Evolutionary conservation across 2,113 vertebrate genomes (phyloP).

Genomic region (Grantiella picta): DNA sequence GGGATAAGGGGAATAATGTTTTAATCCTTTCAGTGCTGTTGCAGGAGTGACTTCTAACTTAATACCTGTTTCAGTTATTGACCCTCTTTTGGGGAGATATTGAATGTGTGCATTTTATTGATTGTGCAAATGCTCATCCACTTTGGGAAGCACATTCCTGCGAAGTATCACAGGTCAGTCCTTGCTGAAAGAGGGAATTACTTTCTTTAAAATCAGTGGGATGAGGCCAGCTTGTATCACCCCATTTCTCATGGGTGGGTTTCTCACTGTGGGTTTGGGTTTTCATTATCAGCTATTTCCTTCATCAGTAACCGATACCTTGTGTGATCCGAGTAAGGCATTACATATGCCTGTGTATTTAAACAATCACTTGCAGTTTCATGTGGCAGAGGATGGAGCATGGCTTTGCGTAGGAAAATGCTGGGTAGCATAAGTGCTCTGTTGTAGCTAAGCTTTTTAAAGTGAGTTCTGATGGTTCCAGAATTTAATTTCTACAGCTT

Average conservation of each 20-base stretch:
- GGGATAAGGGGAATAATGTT: not conserved
- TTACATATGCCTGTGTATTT: not conserved
- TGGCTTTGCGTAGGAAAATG: not conserved
- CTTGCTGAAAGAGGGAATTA: not conserved
- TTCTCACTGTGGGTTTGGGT: not conserved
- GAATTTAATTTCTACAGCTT: not conserved
- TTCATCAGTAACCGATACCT: not conserved
- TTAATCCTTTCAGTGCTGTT: not conserved
- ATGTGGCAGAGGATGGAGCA: not conserved
- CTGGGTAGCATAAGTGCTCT: not conserved
- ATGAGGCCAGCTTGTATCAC: not conserved
- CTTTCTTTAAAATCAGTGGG: not conserved
- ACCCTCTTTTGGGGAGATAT: not conserved
- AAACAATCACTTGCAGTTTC: not conserved
- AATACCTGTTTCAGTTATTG: not conserved
- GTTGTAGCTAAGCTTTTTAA: not conserved
- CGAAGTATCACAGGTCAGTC: not conserved
- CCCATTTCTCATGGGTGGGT: not conserved
- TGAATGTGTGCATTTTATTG: not conserved
- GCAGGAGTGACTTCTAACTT: not conserved
- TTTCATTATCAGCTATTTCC: not conserved
- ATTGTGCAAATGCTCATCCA: not conserved
- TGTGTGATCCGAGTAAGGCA: rapidly evolving
- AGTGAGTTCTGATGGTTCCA: not conserved
- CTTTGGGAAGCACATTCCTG: not conserved